Base-by-base conservation (phyloP, 2,113 vertebrate species). In the Manacus vitellinus region DNA sequence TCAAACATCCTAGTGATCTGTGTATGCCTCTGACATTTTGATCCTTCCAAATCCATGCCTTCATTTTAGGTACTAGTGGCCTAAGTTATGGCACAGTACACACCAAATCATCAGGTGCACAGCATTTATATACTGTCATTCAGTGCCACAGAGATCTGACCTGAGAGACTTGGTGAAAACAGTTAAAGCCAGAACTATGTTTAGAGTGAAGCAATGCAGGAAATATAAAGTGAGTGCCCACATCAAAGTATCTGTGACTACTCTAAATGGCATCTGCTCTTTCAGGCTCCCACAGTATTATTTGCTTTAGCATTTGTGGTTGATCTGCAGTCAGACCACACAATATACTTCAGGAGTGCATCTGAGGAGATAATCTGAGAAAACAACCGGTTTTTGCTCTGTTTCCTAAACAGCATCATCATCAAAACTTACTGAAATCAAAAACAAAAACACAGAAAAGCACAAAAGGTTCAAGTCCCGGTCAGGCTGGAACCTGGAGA, bases 241-340 rank as follows among this genome's bases (percentile, higher is more conserved):
- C 94, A 96, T 96, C 92, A 95, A 83, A 96, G 92, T 82, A 49
- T 93, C 77, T 82, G n/a, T 91, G 92, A 96, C 66, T 96, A 49
- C 30, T 79, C 93, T 88, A 87, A 93, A 91, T 22, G 87, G 87
- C 94, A 96, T 96, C 83, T 96, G 85, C 95, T 76, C 85, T 96
- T 96, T 68, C 81, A 92, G 81, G 28, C 74, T 96, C 74, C 85
- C 95, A 93, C 70, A 96, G 74, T 76, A 85, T 58, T 96, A 94
- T 94, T 95, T 97, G 66, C 93, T 95, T 94, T 88, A 96, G 85
- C 78, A 85, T 96, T 94, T 97, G 93, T 66, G 87, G 91, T 89
- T 93, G 87, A 85, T 95, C 85, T 96, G 56, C 75, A 94, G 79
- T 74, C 47, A 6, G 74, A 92, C 67, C 35, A 77, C 95, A 92